Base-by-base conservation (phyloP, 2,113 vertebrate genomes). In the Pristiophorus japonicus region DNA sequence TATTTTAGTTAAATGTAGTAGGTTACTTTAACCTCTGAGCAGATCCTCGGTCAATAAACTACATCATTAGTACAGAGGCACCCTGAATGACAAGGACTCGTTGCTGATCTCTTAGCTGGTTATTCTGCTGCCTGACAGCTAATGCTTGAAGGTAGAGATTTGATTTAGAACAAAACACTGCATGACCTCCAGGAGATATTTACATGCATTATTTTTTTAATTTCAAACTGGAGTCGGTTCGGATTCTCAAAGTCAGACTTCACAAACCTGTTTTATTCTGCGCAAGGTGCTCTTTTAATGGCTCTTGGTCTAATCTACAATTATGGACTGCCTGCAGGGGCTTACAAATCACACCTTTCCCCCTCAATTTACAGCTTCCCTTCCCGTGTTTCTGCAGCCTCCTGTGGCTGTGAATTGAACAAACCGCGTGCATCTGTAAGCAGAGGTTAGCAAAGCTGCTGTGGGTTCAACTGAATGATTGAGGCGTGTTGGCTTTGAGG, bases 1-100 rank as follows among this genome's bases (percentile, higher is more conserved):
- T 85, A 6, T 95, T 95, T 95, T 6, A 81, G 66, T 94, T 95
- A 96, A 95, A 95, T 96, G 94, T 14, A 65, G 95, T 95, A 96
- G 62, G 90, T 63, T 12, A 0, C 16, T 14, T 1, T 14, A 55
- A 67, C 42, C 55, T 95, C 78, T 95, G 63, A 94, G 62, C 62
- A 94, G 45, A 42, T 22, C 91, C 63, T 67, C 10, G n/a, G 91
- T 65, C 91, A 38, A 94, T 94, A 65, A 94, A 94, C n/a, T 67
- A 38, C 91, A 66, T 66, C 91, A 94, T 66, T 94, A 66, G 65
- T 14, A 66, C 91, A 94, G 18, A 34, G 63, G 16, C 34, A 38
- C 90, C n/a, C 22, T 66, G 63, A 94, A 66, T 45, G 91, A 94
- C 91, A 94, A 94, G 91, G 20, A 42, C 62, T 94, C 65, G 20